Evolutionary conservation across 35 echinoderm and acorn worm species (phyloP), one percentile per base, ranked within the genome.

Genomic region (Strongylocentrotus purpuratus): DNA sequence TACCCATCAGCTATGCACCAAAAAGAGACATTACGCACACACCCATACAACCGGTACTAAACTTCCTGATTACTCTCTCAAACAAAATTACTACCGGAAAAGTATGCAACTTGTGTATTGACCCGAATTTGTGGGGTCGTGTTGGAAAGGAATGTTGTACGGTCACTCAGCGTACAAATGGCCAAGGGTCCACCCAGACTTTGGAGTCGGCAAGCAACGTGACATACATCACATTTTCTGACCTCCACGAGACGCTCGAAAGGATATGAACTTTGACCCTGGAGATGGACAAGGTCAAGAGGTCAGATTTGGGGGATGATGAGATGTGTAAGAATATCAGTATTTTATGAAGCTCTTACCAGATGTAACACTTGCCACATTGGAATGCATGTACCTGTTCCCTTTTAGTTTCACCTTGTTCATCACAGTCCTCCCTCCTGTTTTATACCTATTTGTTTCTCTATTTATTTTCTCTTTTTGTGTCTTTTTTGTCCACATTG

Each of bases 31-130:
- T 48, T 94, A 31, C 95, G 95, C 46, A 94, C 91, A 70, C 95
- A 96, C 93, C 95, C 95, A 48, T 96, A 96, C 94, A 94, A 46
- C 92, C 95, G 95, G 95, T 96, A 96, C 92, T 96, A 88, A 95
- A 86, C 46, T 45, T 45, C 33, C 12, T 10, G 32, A 33, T 46
- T 89, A 15, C 45, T 89, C 32, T 46, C 45, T 89, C 45, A 22
- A 78, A 78, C 65, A n/a, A 55, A 41, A 41, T 41, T 14, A 55
- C 50, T 11, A 78, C 20, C 65, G 22, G 22, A 78, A 28, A 78
- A 15, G 65, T 78, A 78, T 28, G 65, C 65, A 78, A 78, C 22
- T 78, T n/a, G 65, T 78, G 65, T n/a, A 7, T 7, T 28, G 22
- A 15, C 61, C 65, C 65, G 22, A 78, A n/a, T 28, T 78, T 78